Evolutionary conservation across 2,113 vertebrate species (phyloP), one percentile per base, ranked within the genome.

Genomic region (Vombatus ursinus): DNA sequence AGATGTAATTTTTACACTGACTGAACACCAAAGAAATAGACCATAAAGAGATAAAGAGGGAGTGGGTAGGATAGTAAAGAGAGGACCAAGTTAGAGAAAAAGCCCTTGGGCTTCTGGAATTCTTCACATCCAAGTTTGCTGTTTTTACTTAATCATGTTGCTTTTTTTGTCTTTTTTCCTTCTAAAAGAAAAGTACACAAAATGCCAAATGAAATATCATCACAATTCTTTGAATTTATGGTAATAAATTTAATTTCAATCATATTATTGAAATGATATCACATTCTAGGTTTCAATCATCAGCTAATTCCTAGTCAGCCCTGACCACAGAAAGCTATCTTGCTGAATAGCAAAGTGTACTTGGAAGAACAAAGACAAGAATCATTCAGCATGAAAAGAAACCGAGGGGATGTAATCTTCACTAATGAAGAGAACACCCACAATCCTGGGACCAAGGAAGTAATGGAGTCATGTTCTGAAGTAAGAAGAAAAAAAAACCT

Each of bases 221-320:
- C 31, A n/a, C 90, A 91, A 57, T 28, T 57, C 51, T 93, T 16
- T 50, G 90, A 68, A 92, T 93, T 89, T 90, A 44, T 0, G 89
- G 93, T 93, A 23, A 91, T 50, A 89, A 97, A 44, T 92, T 94
- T 93, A 84, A 94, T 94, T 94, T 37, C 12, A 16, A 94, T 49
- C 31, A 57, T 89, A 26, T 90, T 52, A 93, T 95, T 48, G 31
- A 28, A 52, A 52, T 50, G 52, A 57, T 90, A 5, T 77, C 68
- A 57, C 91, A 0, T 57, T 95, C 31, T 91, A 92, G 51, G 44
- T 28, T n/a, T 96, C 68, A 31, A 93, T 92, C 52, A 95, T n/a
- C 95, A 47, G 47, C 48, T 90, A 92, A 97, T n/a, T 92, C 93
- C 89, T 22, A 92, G 25, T 51, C 91, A 47, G 94, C 54, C 26